Evolutionary conservation across 2,797 vertebrate genomes (phyloP).

Genomic region (Peromyscus aztecus): DNA sequence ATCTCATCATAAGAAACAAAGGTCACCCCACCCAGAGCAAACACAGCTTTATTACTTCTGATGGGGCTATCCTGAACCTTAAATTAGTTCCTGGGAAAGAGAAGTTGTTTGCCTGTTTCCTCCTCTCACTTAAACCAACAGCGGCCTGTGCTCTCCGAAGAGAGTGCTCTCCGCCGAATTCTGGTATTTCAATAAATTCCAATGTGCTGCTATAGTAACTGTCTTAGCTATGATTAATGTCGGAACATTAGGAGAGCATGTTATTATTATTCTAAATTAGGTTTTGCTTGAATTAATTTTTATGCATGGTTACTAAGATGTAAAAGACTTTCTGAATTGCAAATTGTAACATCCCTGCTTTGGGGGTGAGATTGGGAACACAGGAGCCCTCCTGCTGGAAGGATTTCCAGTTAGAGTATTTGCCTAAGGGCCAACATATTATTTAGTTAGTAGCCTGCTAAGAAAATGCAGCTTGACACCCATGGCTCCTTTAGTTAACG

Average conservation of each 20-base stretch:
- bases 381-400: conserved; percentile 68
- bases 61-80: conserved; percentile 74
- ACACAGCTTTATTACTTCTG: conserved; percentile 82
- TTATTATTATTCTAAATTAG: conserved; percentile 90
- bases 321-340: conserved; percentile 84
- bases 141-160: conserved; percentile 58
- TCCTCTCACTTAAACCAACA: conserved; percentile 81
- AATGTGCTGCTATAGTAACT: conserved; percentile 85
- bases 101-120: background rate
- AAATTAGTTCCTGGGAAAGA: conserved; percentile 80
- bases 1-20: conserved; percentile 83
- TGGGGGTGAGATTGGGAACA: conserved; percentile 78
- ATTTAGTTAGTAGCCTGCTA: conserved; percentile 67
- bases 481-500: conserved; percentile 64
- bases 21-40: conserved; percentile 84
- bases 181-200: conserved; percentile 84
- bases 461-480: conserved; percentile 40
- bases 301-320: conserved; percentile 85
- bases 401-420: conserved; percentile 73
- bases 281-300: conserved; percentile 88
- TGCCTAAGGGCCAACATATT: conserved; percentile 66
- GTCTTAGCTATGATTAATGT: conserved; percentile 85
- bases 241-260: conserved; percentile 85
- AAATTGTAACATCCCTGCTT: conserved; percentile 84
- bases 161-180: conserved; percentile 56